phyloP scores from a whole-genome alignment of 2,113 vertebrate genomes.

The Actenoides lindsayi region DNA sequence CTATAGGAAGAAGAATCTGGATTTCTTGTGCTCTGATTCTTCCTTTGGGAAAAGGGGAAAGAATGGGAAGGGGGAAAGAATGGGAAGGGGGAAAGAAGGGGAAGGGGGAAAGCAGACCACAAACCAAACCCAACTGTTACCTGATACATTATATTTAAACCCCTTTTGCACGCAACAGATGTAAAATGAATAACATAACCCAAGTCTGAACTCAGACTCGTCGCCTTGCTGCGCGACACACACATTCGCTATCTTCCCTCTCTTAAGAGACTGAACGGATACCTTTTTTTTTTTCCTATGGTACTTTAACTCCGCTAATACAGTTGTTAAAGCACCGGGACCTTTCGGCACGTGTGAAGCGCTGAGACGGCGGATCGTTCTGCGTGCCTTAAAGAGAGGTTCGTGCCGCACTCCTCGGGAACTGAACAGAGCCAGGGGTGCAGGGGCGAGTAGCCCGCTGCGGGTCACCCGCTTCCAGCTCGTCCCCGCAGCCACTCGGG shows the following conservation, averaged over 20 bases:
- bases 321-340: background rate
- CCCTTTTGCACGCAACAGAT: background rate
- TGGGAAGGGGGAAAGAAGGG: too few species aligned
- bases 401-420: background rate
- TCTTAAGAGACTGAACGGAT: background rate
- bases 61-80: too few species aligned
- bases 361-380: background rate
- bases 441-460: too few species aligned
- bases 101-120: background rate
- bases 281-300: constrained; percentile 6
- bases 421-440: background rate
- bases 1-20: background rate
- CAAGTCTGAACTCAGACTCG: background rate
- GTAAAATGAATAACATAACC: background rate
- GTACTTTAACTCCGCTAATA: background rate
- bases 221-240: background rate
- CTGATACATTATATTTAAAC: background rate
- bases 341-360: background rate
- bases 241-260: background rate
- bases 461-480: too few species aligned
- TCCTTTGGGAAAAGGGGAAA: background rate
- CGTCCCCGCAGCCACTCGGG: too few species aligned
- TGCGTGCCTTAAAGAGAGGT: background rate
- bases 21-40: background rate
- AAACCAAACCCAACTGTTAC: background rate